Conservation (phyloP, 1,140 invertebrate species). For the Drepana arcuata region DNA sequence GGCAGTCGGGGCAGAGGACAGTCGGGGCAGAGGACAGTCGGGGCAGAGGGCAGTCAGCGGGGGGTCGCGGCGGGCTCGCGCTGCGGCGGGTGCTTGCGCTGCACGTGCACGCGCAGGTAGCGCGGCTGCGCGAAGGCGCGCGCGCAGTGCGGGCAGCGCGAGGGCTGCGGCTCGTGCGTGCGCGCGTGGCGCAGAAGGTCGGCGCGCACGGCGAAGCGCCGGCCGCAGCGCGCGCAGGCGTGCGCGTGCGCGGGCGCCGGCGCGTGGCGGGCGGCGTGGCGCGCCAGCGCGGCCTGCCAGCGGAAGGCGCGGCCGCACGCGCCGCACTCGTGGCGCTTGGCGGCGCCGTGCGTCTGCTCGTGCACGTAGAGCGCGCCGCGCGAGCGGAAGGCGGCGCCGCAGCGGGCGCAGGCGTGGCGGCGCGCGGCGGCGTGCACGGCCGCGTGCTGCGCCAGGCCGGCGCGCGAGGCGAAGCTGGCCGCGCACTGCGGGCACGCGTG, state of each 20-base stretch:
- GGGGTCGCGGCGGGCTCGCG: neutral
- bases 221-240: constrained; percentile 68
- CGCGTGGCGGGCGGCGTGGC: constrained; percentile 67
- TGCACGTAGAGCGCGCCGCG: constrained; percentile 73
- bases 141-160: constrained; percentile 70
- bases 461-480: constrained; percentile 68
- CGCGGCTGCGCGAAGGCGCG: constrained; percentile 72
- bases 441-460: constrained; percentile 42
- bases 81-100: constrained; percentile 30
- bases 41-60: too few species aligned
- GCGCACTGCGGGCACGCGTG: constrained; percentile 71
- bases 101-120: constrained; percentile 68
- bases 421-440: constrained; percentile 64
- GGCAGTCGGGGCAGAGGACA: too few species aligned
- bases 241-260: constrained; percentile 65
- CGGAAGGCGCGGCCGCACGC: constrained; percentile 66
- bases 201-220: constrained; percentile 68
- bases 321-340: constrained; percentile 64
- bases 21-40: too few species aligned
- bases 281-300: constrained; percentile 63
- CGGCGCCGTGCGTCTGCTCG: constrained; percentile 54
- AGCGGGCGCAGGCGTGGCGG: constrained; percentile 65
- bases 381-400: constrained; percentile 70
- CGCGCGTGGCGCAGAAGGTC: constrained; percentile 67
- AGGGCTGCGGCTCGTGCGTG: constrained; percentile 62